Base-by-base conservation (phyloP, 2,113 vertebrate genomes). In the Crotalus helleri region DNA sequence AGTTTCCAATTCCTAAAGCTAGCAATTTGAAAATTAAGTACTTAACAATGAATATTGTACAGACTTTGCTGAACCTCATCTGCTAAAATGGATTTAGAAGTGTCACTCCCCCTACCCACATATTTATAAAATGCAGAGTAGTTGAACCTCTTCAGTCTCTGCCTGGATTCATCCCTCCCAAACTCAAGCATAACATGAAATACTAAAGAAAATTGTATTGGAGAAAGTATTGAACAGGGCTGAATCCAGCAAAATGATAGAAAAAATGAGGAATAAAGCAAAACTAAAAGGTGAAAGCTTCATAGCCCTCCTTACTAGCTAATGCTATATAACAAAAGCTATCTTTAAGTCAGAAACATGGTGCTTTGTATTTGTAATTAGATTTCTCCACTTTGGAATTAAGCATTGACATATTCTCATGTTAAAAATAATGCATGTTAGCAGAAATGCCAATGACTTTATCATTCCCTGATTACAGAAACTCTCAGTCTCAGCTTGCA, bases 401-500 rank as follows among this genome's bases (percentile, higher is more conserved):
- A 54, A 61, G 33, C 89, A 91, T 86, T 61, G 87, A 55, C 49
- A 64, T 55, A 85, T 26, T 64, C 51, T n/a, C 69, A n/a, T 55
- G 29, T 15, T 85, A 81, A 88, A 88, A 92, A 49, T 33, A 64
- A 58, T 46, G 59, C n/a, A 9, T 29, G 8, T 92, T 85, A 21
- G 7, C 46, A 93, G 64, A 92, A 89, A 51, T 87, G 10, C 57
- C 23, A 53, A 39, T 53, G 46, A 29, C 33, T 89, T 89, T 91
- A 58, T 81, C 29, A 39, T 26, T 59, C 39, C 26, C 23, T 91
- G 90, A 88, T 93, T 88, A 44, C 46, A 89, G 92, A 91, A 92
- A 39, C 51, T 89, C 51, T 86, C 88, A 85, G 92, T 95, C 90
- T 96, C 92, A 93, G 94, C 58, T 87, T 93, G 94, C 94, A 91